Evolutionary conservation across 2,797 vertebrate genomes (phyloP).

Genomic region (Emydoidea blandingii): DNA sequence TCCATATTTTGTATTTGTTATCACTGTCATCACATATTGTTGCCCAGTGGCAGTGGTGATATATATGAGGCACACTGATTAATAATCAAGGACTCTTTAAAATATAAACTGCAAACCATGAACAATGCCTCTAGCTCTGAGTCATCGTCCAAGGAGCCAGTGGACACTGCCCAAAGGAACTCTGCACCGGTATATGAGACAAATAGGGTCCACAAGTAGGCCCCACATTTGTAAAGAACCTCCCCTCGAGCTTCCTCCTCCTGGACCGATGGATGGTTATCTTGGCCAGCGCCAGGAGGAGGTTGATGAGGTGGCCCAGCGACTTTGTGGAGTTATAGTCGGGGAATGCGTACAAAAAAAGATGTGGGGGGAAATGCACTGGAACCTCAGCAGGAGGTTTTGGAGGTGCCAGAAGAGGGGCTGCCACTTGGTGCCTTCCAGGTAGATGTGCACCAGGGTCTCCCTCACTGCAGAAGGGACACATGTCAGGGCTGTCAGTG

Average conservation of each 20-base stretch:
- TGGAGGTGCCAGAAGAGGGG: not conserved
- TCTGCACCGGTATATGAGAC: not conserved
- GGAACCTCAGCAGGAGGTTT: not conserved
- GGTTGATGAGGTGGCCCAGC: not conserved
- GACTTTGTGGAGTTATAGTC: not conserved
- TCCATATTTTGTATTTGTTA: not conserved
- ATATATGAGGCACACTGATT: not conserved
- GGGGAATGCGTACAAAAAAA: not conserved
- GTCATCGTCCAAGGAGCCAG: not conserved
- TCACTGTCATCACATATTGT: not conserved
- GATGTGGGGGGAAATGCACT: not conserved
- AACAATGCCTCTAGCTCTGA: not conserved
- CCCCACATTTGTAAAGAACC: not conserved
- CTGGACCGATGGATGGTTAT: not conserved
- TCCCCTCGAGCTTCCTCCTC: not conserved
- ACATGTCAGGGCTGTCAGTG: not conserved
- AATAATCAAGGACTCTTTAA: not conserved
- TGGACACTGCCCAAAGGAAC: not conserved
- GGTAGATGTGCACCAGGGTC: not conserved
- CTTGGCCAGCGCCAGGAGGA: not conserved
- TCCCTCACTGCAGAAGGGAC: not conserved
- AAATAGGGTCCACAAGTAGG: not conserved
- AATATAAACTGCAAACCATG: not conserved
- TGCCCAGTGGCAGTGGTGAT: not conserved
- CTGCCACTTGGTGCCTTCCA: not conserved